These are phyloP conservation scores for Micronycteris hirsuta DNA, from an alignment of 2,113 vertebrate genomes.

Conservation along the genomic window DNA sequence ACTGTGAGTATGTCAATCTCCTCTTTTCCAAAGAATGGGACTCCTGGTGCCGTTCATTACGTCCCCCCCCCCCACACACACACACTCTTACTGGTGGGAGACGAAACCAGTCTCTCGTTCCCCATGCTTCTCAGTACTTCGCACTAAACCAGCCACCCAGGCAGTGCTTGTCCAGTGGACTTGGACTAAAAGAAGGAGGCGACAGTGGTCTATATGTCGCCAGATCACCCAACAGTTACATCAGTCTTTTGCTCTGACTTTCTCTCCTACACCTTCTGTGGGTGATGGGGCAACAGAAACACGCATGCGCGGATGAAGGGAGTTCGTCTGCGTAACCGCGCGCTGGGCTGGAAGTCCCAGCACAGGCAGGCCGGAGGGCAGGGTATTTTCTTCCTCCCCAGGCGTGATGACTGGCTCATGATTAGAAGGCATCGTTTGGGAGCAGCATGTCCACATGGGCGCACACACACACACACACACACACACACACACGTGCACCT, in stretches of 20 bases:
- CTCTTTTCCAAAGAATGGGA: neutral
- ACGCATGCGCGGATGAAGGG: neutral
- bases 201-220: neutral
- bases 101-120: neutral
- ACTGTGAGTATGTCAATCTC: neutral
- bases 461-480: no score
- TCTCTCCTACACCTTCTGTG: neutral
- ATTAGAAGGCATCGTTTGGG: neutral
- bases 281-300: neutral
- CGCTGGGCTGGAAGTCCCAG: neutral
- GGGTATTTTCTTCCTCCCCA: neutral
- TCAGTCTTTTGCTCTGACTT: neutral
- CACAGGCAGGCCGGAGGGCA: neutral
- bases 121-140: neutral
- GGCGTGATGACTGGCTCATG: neutral
- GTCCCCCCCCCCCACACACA: neutral
- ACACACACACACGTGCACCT: accelerated
- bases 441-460: neutral
- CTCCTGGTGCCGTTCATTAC: neutral
- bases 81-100: neutral
- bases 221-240: no score
- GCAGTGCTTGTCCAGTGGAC: neutral
- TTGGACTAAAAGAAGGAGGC: neutral
- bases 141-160: neutral
- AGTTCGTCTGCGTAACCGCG: neutral